A percentile compares a stretch with the other conserved stretches of the same genome.
Conservation (phyloP, 2,888 invertebrate genomes). For the Phaonia tiefii region DNA sequence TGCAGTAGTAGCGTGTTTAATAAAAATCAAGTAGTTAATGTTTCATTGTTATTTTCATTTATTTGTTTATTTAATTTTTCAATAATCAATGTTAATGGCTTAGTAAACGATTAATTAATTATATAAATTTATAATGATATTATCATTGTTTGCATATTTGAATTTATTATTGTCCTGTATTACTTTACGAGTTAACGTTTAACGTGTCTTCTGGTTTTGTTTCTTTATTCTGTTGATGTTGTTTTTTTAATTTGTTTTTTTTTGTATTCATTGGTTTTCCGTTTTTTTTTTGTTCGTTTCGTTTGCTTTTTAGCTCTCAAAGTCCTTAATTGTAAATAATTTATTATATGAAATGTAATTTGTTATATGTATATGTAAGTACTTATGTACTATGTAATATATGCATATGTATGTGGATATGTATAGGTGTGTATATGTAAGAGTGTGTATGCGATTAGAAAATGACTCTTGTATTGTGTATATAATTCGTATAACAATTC, state of each 20-base stretch:
- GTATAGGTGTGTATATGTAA: background rate
- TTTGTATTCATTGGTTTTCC: constrained; percentile 19
- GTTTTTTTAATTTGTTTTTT: constrained; percentile 14
- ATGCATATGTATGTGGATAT: constrained; percentile 8
- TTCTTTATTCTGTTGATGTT: constrained; percentile 43
- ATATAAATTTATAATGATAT: constrained; percentile 60
- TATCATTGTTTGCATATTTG: constrained; percentile 66
- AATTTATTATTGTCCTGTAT: constrained; percentile 72
- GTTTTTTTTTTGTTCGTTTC: constrained; percentile 25
- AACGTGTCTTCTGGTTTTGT: constrained; percentile 51
- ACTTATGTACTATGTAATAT: constrained; percentile 9
- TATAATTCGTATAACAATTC: background rate
- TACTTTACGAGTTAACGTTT: constrained; percentile 70
- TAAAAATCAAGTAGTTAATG: too few relatives aligned
- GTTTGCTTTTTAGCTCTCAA: constrained; percentile 30
- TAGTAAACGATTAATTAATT: constrained; percentile 60
- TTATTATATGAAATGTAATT: constrained; percentile 46
- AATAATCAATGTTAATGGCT: constrained; percentile 62
- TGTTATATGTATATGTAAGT: background rate
- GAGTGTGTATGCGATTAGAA: background rate
- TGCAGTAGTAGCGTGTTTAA: too few relatives aligned
- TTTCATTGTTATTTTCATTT: constrained; percentile 32
- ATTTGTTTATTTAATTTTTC: constrained; percentile 53
- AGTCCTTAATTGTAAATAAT: constrained; percentile 50
- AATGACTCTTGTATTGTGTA: background rate